These are phyloP conservation scores for Stichopus horrens DNA, from an alignment of 53 echinoderm and acorn worm species.

Conservation along the genomic window DNA sequence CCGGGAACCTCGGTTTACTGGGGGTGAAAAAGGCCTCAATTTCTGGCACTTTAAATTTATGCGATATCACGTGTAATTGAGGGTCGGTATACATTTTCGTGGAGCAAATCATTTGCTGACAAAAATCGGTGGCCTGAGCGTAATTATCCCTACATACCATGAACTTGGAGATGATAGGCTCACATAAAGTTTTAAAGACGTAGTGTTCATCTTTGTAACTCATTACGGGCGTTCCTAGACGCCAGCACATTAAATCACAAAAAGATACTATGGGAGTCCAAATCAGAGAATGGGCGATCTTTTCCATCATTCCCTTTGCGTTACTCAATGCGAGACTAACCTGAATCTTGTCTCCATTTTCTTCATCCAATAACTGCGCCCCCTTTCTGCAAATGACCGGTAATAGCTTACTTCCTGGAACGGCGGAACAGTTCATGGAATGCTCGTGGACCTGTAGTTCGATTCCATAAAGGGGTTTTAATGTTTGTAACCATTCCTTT, in stretches of 20 bases:
- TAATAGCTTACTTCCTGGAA: slow-evolving; percentile 12
- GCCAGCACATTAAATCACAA: neutral
- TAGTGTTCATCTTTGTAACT: neutral
- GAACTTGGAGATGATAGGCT: neutral
- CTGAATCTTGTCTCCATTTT: neutral
- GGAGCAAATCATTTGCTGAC: neutral
- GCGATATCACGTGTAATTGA: neutral
- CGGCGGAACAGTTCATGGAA: slow-evolving; percentile 37
- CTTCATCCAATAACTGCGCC: slow-evolving; percentile 1
- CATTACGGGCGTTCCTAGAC: neutral
- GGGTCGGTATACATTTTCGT: slow-evolving; percentile 10
- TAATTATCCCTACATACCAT: slow-evolving; percentile 12
- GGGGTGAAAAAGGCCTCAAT: neutral
- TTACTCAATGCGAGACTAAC: neutral
- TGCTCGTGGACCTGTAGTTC: slow-evolving; percentile 38
- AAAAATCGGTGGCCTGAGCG: slow-evolving; percentile 5
- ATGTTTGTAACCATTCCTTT: neutral
- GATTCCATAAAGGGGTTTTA: slow-evolving; percentile 9
- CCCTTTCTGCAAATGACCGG: neutral
- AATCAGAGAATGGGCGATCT: neutral
- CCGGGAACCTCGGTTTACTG: too few relatives aligned
- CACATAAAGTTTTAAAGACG: neutral
- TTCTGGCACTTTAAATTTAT: slow-evolving; percentile 15
- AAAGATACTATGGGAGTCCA: neutral
- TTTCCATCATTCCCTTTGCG: neutral